phyloP scores from a whole-genome alignment of 2,113 vertebrate species.

The Argyrosomus japonicus region DNA sequence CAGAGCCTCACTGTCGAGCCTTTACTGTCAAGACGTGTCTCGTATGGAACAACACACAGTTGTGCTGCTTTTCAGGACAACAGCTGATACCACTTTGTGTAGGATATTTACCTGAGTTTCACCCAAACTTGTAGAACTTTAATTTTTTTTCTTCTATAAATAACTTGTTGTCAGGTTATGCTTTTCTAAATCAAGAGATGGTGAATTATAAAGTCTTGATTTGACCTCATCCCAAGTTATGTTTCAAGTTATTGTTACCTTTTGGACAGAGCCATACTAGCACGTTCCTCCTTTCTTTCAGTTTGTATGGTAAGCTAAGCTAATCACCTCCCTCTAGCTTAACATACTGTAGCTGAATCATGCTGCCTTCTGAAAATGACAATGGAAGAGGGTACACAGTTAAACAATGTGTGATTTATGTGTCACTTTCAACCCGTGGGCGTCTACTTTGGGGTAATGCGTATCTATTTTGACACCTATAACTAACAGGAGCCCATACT shows the following conservation, averaged over 20 bases:
- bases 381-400: background rate
- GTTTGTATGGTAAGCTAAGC: background rate
- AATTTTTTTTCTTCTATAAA: background rate
- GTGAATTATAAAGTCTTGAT: background rate
- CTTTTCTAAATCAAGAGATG: background rate
- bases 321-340: background rate
- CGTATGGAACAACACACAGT: constrained; percentile 17
- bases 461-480: background rate
- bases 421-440: background rate
- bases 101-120: background rate
- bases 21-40: constrained; percentile 42
- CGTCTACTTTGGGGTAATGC: background rate
- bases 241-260: background rate
- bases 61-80: background rate
- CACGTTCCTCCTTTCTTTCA: background rate
- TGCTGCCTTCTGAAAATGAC: background rate
- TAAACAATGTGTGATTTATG: background rate
- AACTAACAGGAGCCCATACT: background rate
- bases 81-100: background rate
- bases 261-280: background rate
- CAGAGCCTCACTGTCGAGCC: constrained; percentile 9
- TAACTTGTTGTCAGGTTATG: no score
- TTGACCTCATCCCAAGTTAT: background rate
- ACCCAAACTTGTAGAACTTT: background rate
- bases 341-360: background rate